Evolutionary conservation across 2,113 vertebrate genomes (phyloP).

Genomic region (Xiphophorus maculatus): DNA sequence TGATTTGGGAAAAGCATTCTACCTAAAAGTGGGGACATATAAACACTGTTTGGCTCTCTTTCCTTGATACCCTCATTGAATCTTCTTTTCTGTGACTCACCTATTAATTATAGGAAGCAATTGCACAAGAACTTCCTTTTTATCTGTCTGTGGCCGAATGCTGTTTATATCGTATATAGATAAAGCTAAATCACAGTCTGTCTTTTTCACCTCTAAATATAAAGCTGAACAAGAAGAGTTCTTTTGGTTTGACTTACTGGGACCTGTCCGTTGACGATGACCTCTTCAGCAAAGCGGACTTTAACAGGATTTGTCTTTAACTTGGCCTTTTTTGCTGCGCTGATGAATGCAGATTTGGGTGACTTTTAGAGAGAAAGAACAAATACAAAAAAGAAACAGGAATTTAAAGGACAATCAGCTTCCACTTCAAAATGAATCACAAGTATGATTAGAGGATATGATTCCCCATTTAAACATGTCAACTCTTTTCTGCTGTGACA

Average conservation of each 20-base stretch:
- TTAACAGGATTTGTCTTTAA: constrained; percentile 99
- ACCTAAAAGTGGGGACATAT: not conserved
- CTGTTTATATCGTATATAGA: no score
- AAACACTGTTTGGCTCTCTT: not conserved
- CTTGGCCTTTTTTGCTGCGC: constrained; percentile 98
- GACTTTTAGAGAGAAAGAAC: constrained; percentile 79
- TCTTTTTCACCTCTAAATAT: not conserved
- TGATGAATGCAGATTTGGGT: constrained; percentile 99
- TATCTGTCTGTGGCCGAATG: no score
- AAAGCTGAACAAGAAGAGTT: not conserved
- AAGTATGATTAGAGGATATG: constrained; percentile 35
- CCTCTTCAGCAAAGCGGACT: constrained; percentile 97
- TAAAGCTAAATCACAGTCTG: not conserved
- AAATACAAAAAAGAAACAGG: constrained; percentile 32
- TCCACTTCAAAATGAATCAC: constrained; percentile 28
- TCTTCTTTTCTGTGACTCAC: no score
- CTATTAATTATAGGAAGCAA: no score
- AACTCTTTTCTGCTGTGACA: constrained; percentile 32
- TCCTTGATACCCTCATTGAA: no score
- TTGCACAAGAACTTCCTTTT: no score
- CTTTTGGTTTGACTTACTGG: constrained; percentile 85
- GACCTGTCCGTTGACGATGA: constrained; percentile 97
- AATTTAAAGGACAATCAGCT: constrained; percentile 32
- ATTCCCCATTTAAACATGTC: constrained; percentile 33
- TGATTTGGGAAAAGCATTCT: no score